Evolutionary conservation across 2,113 vertebrate genomes (phyloP).

Genomic region (Hemiscyllium ocellatum): DNA sequence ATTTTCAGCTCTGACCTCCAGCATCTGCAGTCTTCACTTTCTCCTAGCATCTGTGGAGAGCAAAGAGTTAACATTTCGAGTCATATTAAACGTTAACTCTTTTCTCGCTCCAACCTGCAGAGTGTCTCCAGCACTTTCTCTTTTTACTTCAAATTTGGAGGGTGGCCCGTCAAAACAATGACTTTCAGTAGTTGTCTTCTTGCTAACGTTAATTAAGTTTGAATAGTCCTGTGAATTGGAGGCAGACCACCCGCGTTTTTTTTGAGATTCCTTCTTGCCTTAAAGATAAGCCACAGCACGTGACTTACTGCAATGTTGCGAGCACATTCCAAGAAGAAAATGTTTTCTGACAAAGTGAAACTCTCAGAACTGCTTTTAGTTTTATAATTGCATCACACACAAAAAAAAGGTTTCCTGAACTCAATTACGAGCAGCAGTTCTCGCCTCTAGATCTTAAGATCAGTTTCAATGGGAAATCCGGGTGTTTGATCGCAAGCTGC

Average conservation of each 20-base stretch:
- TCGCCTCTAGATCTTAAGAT: too few species aligned
- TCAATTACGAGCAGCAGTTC: not conserved
- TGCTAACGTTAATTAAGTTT: not conserved
- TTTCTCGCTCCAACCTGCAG: too few species aligned
- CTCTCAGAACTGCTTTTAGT: slow-evolving; percentile 20
- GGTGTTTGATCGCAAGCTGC: not conserved
- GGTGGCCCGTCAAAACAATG: not conserved
- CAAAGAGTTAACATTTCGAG: too few species aligned
- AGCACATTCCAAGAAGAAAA: slow-evolving; percentile 27
- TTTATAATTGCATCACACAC: not conserved
- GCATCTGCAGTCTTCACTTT: too few species aligned
- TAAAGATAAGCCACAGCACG: not conserved
- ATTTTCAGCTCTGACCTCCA: too few species aligned
- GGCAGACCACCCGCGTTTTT: not conserved
- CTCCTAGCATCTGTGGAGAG: too few species aligned
- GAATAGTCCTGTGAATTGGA: not conserved
- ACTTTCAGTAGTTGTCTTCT: not conserved
- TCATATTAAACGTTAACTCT: too few species aligned
- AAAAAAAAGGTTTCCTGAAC: not conserved
- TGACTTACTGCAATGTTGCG: slow-evolving; percentile 18
- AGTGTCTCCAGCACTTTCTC: too few species aligned
- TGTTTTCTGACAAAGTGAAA: slow-evolving; percentile 19
- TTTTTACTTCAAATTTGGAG: not conserved
- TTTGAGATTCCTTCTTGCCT: not conserved
- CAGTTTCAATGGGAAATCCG: slow-evolving; percentile 4